phyloP scores from a whole-genome alignment of 2,113 vertebrate species.

The Apteryx mantelli region DNA sequence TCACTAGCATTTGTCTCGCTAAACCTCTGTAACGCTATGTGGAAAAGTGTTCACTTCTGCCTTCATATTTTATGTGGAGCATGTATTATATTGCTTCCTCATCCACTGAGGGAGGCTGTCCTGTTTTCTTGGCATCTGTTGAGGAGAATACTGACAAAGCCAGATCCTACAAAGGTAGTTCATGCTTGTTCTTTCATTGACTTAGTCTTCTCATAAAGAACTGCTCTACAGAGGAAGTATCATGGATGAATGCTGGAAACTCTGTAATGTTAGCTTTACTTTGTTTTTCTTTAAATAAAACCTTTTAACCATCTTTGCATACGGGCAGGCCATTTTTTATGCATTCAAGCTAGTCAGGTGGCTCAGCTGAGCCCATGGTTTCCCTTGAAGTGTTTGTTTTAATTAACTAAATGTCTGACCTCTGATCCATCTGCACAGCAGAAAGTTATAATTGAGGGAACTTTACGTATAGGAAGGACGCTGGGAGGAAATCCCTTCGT shows the following conservation, averaged over 20 bases:
- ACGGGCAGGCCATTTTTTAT: background rate
- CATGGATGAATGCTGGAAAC: background rate
- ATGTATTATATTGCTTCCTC: background rate
- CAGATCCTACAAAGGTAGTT: background rate
- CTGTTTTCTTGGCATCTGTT: background rate
- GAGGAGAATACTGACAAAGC: background rate
- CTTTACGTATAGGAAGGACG: constrained; percentile 7
- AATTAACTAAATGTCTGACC: background rate
- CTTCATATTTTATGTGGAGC: background rate
- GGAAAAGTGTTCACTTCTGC: background rate
- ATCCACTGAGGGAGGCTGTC: background rate
- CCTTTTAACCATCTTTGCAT: background rate
- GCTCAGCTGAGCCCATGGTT: background rate
- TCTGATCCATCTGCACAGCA: background rate
- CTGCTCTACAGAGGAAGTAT: background rate
- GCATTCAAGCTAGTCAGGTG: background rate
- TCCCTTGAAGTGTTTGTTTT: constrained; percentile 40
- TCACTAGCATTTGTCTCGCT: background rate
- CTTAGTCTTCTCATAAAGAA: background rate
- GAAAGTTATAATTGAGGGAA: background rate
- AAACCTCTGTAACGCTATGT: background rate
- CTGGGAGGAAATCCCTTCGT: constrained; percentile 6
- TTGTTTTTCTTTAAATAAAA: background rate
- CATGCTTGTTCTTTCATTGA: background rate
- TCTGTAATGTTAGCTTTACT: background rate